Evolutionary conservation across 2,888 invertebrate species (phyloP), one percentile per base, ranked within the genome.

Genomic region (Cephus sareptanus): DNA sequence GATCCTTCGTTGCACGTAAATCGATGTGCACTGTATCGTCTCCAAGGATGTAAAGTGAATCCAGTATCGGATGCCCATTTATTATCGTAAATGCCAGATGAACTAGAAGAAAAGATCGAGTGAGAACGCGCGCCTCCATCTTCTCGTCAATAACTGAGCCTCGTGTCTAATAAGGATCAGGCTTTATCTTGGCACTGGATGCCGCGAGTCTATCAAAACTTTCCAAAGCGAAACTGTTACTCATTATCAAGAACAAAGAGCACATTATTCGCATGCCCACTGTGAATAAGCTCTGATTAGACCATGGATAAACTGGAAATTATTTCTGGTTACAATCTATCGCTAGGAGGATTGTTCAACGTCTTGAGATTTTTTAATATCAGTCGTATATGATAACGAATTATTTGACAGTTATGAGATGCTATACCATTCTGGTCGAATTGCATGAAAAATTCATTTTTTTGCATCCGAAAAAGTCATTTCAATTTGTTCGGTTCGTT

Each of bases 251-350:
- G 73, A 73, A 76, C 73, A 76, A 73, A 73, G 73, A 73, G n/a
- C 15, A 34, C 30, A 34, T n/a, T 37, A 40, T n/a, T 37, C 34
- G 71, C 71, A 71, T 71, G 33, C 12, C 12, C 23, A 33, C 34
- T 23, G 71, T 34, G 31, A 71, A 71, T 71, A 11, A 15, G 56
- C 23, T 23, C 23, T 56, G 56, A 56, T 56, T 56, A 56, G 23
- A 56, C 56, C 56, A 23, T 56, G 56, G 56, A 75, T 71, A 73
- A 78, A 80, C 76, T 80, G 77, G 75, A 77, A 81, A 81, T 81
- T 78, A 71, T 78, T 79, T 78, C 79, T 74, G 73, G 77, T 70
- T 74, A 77, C 74, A 78, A 82, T 81, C 77, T 77, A 77, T 76
- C 70, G 79, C 78, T 76, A 73, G 75, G 73, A 74, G 13, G 31